Percentiles rank a stretch among this genome's conserved stretches.
Conservation (phyloP, 2,888 invertebrate genomes). For the Drosophila buzzatii region DNA sequence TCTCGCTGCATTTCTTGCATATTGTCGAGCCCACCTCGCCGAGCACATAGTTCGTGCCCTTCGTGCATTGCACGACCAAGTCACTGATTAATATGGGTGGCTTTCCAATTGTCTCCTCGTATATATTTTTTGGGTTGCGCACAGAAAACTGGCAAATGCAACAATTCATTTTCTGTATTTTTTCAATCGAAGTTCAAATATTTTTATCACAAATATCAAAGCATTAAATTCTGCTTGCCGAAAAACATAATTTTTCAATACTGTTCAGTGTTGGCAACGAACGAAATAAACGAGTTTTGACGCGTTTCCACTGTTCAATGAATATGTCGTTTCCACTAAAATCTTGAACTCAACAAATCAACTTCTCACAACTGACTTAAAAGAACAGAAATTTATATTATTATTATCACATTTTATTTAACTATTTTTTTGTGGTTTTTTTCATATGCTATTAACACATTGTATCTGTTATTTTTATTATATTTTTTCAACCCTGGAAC, state of each 20-base stretch:
- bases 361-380: not conserved
- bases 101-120: slow-evolving; percentile 63
- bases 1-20: slow-evolving; percentile 71
- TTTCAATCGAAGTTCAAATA: slow-evolving; percentile 4
- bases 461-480: not conserved
- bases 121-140: slow-evolving; percentile 65
- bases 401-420: not conserved
- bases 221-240: slow-evolving; percentile 30
- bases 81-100: slow-evolving; percentile 70
- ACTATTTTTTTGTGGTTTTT: not conserved
- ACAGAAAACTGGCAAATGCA: slow-evolving; percentile 73
- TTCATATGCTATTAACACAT: not conserved
- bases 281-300: not conserved
- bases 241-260: slow-evolving; percentile 37
- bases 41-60: slow-evolving; percentile 56
- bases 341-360: too few species aligned
- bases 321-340: not conserved
- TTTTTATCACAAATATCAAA: slow-evolving; percentile 26
- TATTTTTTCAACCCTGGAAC: not conserved
- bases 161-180: slow-evolving; percentile 64
- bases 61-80: slow-evolving; percentile 66
- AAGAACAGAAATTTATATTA: not conserved
- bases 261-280: slow-evolving; percentile 25
- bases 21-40: slow-evolving; percentile 56
- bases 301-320: not conserved